phyloP scores from a whole-genome alignment of 2,797 vertebrate species.

The Acestrorhynchus altus region DNA sequence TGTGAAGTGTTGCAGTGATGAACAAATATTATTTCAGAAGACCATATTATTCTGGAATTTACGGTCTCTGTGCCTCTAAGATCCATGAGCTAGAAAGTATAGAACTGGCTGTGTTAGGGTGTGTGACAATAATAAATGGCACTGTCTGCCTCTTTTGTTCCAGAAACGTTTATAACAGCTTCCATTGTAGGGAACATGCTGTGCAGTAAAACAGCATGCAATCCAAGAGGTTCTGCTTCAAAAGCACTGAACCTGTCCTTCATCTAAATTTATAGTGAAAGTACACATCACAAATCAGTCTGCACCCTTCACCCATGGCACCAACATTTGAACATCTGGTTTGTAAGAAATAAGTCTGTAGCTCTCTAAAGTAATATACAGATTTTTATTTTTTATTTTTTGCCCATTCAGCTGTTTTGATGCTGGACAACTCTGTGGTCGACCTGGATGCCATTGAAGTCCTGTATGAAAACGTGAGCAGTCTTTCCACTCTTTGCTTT shows the following conservation, averaged over 20 bases:
- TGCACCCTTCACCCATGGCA: background rate
- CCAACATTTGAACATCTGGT: slow-evolving; percentile 7
- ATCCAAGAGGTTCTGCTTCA: background rate
- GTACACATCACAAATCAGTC: slow-evolving; percentile 13
- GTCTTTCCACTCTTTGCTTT: slow-evolving; percentile 3
- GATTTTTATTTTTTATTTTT: background rate
- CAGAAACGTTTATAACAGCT: background rate
- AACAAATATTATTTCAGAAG: background rate
- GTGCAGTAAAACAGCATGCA: slow-evolving; percentile 9
- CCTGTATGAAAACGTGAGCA: slow-evolving; percentile 94
- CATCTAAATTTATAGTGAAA: background rate
- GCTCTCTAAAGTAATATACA: slow-evolving; percentile 7
- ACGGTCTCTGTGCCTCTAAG: too few relatives aligned
- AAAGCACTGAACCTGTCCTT: background rate
- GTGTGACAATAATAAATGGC: background rate
- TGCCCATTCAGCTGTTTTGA: slow-evolving; percentile 83
- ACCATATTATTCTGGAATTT: background rate
- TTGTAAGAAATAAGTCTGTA: background rate
- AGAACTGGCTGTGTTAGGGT: background rate
- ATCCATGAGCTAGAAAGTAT: background rate
- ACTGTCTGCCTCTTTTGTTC: background rate
- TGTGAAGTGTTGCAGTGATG: background rate
- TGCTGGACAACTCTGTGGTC: slow-evolving; percentile 90
- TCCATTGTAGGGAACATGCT: background rate
- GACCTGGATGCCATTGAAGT: slow-evolving; percentile 94